Base-by-base conservation (phyloP, 2,888 invertebrate genomes). In the Euzetes globulus region DNA sequence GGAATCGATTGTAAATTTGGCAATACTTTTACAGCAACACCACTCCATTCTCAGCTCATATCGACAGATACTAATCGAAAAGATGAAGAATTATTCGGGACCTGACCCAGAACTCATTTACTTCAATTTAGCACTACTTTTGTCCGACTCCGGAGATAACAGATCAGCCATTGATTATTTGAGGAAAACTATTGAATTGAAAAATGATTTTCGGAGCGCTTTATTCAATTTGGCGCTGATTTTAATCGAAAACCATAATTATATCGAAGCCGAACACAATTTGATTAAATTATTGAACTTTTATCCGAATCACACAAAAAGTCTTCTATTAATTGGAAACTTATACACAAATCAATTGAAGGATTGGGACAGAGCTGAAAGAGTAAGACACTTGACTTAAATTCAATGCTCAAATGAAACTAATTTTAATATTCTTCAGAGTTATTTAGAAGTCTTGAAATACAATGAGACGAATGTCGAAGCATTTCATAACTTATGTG, bases 311-410 rank as follows among this genome's bases (percentile, higher is more conserved):
- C 96, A 97, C 82, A 90, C 92, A n/a, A 96, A 96, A 84, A 96
- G 94, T 52, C 85, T 95, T 77, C 94, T 97, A 79, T 86, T 97
- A 47, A 85, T 96, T 25, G 96, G 96, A 15, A 96, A 97, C 82
- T 93, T 97, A 81, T 95, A 96, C 83, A 94, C 96, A 78, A 96
- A 96, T 83, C 91, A 91, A 79, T 90, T 95, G 81, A 94, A 94
- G 82, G 94, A 97, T 83, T 84, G 95, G 81, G 92, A 94, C 82
- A 92, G 92, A 1, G 96, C 97, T 27, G 95, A 96, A 84, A 90
- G 90, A 83, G 93, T 94, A 82, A 88, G 41, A 22, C 41, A 60
- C 13, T 29, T 27, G 19, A 58, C 3, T 19, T 4, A 19, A 22
- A 58, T 6, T 58, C 11, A 19, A 6, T 65, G n/a, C 17, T n/a